Percentiles rank a stretch among this genome's conserved stretches.
phyloP scores from a whole-genome alignment of 2,797 vertebrate species.

The Morus bassanus region DNA sequence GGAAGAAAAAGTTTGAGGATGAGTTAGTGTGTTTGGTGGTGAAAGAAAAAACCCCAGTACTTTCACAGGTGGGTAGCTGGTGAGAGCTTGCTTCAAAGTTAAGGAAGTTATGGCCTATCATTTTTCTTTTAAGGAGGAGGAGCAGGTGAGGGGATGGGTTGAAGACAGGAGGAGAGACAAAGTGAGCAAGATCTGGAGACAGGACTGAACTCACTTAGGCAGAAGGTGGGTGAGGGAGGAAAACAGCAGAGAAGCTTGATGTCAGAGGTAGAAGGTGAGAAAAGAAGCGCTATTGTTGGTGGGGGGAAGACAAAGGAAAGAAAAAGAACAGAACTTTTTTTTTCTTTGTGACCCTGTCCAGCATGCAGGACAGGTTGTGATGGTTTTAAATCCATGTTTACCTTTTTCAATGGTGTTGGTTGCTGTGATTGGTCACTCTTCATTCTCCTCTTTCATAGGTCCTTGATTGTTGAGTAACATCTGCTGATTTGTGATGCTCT shows the following conservation, averaged over 20 bases:
- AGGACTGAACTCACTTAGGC: neutral
- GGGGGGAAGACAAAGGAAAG: neutral
- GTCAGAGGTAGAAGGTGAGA: neutral
- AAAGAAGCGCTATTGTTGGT: neutral
- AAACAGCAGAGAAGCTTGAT: neutral
- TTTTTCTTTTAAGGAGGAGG: neutral
- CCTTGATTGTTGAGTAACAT: neutral
- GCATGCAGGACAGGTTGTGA: neutral
- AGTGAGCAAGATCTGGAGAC: neutral
- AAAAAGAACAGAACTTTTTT: neutral
- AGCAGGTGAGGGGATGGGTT: neutral
- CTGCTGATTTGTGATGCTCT: neutral
- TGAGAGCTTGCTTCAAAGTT: neutral
- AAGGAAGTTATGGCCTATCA: neutral
- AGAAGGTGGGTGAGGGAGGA: neutral
- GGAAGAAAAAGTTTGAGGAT: neutral
- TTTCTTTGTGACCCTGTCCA: neutral
- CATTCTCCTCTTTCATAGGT: neutral
- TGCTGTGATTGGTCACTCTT: accelerated
- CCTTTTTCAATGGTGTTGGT: neutral
- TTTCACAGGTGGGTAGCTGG: neutral
- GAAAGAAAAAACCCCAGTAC: neutral
- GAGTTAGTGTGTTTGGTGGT: neutral
- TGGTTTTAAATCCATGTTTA: neutral
- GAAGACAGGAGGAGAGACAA: neutral